Percentiles rank a stretch among this genome's conserved stretches.
These are phyloP conservation scores for Fregata magnificens DNA, from an alignment of 2,113 vertebrate genomes.

Conservation along the genomic window DNA sequence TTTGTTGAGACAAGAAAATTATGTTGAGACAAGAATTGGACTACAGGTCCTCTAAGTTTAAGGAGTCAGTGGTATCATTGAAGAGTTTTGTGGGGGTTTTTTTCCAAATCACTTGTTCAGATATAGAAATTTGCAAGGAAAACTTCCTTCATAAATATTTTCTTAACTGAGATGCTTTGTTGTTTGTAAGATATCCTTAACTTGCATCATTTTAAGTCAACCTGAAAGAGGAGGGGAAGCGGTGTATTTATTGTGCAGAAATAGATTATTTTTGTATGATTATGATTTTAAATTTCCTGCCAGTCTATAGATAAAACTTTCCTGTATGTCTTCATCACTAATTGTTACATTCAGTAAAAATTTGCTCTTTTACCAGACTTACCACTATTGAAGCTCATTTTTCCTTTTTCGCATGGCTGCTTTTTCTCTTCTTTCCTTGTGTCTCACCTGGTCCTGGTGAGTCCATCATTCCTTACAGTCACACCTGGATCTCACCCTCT, in stretches of 20 bases:
- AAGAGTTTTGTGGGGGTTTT: neutral
- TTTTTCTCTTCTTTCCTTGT: neutral
- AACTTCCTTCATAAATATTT: neutral
- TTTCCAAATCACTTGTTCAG: neutral
- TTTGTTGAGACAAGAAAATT: neutral
- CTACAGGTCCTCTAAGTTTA: neutral
- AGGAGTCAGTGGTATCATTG: neutral
- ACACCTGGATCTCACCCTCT: neutral
- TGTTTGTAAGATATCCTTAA: neutral
- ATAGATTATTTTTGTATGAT: neutral
- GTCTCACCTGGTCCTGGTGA: neutral
- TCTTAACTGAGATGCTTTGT: neutral
- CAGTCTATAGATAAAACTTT: neutral
- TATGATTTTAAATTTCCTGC: neutral
- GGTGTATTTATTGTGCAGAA: neutral
- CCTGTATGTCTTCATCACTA: neutral
- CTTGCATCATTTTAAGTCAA: neutral
- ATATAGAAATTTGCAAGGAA: neutral
- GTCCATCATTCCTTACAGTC: neutral
- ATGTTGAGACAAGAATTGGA: neutral
- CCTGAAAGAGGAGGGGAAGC: neutral
- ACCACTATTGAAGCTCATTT: neutral
- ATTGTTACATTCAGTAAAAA: slow-evolving; percentile 16
- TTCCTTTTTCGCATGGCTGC: neutral
- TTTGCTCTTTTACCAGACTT: neutral